These are phyloP conservation scores for Thinocorus orbignyianus DNA, from an alignment of 2,113 vertebrate genomes.

Conservation along the genomic window DNA sequence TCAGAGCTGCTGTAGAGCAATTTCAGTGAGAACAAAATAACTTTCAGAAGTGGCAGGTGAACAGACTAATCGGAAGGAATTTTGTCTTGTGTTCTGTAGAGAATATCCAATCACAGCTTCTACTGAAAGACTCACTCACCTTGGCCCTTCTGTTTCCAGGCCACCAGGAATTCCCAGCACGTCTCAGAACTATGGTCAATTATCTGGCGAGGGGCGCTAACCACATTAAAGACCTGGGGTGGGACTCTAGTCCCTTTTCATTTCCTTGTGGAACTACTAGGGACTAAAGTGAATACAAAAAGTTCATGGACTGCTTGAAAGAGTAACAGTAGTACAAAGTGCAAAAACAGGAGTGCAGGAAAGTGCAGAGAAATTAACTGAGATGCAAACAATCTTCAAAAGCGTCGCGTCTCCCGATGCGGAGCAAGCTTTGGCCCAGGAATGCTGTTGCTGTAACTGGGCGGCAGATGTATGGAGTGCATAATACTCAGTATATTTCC, in stretches of 20 bases:
- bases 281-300: conserved; percentile 76
- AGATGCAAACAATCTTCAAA: conserved; percentile 25
- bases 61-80: conserved; percentile 26
- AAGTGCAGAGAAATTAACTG: conserved; percentile 66
- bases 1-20: conserved; percentile 59
- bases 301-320: conserved; percentile 72
- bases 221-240: conserved; percentile 47
- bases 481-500: conserved; percentile 59
- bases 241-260: conserved; percentile 34
- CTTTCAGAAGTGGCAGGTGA: conserved; percentile 56
- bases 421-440: conserved; percentile 36
- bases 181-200: background rate
- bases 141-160: conserved; percentile 58
- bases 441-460: background rate
- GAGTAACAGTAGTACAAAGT: conserved; percentile 76
- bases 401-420: background rate
- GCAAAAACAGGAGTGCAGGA: conserved; percentile 72
- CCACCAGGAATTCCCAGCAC: conserved; percentile 63
- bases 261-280: conserved; percentile 52
- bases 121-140: conserved; percentile 28
- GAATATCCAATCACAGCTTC: conserved; percentile 55
- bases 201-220: conserved; percentile 26
- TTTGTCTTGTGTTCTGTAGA: conserved; percentile 48
- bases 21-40: conserved; percentile 57
- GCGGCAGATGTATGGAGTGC: conserved; percentile 30